Evolutionary conservation across 2,797 vertebrate genomes (phyloP).

Genomic region (Furcifer pardalis): DNA sequence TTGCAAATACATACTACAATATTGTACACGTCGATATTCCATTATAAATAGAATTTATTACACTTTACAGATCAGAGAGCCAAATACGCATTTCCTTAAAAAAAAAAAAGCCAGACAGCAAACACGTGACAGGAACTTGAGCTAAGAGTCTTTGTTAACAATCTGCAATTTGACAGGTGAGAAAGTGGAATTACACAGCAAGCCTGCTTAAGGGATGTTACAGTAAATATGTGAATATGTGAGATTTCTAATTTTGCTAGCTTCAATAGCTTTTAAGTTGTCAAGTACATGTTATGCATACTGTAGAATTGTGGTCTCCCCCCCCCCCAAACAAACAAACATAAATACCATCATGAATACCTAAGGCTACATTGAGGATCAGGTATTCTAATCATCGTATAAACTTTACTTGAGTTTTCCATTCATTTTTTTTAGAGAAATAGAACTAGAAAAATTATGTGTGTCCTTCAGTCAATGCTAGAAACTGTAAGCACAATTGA

Average conservation of each 20-base stretch:
- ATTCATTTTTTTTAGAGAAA: neutral
- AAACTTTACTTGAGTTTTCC: neutral
- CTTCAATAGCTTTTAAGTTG: constrained; percentile 49
- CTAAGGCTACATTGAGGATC: neutral
- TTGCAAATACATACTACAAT: constrained; percentile 56
- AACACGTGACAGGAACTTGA: constrained; percentile 62
- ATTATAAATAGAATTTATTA: constrained; percentile 65
- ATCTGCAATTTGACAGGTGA: constrained; percentile 62
- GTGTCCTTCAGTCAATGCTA: neutral
- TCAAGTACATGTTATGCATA: constrained; percentile 62
- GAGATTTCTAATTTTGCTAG: constrained; percentile 57
- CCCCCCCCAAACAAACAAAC: constrained; percentile 56
- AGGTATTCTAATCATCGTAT: neutral
- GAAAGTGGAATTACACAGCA: constrained; percentile 64
- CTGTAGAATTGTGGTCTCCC: constrained; percentile 44
- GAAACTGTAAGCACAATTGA: neutral
- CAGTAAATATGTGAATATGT: constrained; percentile 67
- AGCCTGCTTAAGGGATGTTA: constrained; percentile 64
- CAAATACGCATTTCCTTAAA: constrained; percentile 59
- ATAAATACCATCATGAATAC: neutral
- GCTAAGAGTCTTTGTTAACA: constrained; percentile 66
- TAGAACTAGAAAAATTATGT: constrained; percentile 8
- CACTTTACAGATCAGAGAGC: constrained; percentile 66
- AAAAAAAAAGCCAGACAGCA: constrained; percentile 65
- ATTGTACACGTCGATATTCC: constrained; percentile 61